These are phyloP conservation scores for Triplophysa rosa DNA, from an alignment of 2,113 vertebrate genomes.

Conservation along the genomic window DNA sequence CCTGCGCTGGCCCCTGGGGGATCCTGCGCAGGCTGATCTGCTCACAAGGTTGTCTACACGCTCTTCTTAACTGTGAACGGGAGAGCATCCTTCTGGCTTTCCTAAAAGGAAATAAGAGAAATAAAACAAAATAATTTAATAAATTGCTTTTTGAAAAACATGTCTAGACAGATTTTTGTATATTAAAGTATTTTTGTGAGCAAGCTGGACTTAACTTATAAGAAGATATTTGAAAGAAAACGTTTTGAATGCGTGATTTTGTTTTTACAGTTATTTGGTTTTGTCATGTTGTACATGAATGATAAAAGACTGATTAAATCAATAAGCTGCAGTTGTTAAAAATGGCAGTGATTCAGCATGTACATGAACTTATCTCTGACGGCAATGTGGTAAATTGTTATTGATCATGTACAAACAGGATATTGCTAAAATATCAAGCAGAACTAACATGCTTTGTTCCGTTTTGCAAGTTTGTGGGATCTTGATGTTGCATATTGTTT, in stretches of 20 bases:
- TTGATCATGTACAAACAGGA: constrained; percentile 17
- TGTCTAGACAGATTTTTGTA: neutral
- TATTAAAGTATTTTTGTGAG: neutral
- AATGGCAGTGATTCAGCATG: neutral
- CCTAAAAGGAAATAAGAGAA: constrained; percentile 59
- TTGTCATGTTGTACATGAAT: neutral
- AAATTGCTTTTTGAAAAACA: neutral
- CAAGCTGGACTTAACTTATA: neutral
- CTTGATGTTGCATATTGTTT: constrained; percentile 15
- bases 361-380: neutral
- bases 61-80: constrained; percentile 78
- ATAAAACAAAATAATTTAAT: constrained; percentile 36
- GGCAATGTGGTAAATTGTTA: neutral
- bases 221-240: neutral
- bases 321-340: neutral
- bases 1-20: constrained; percentile 70
- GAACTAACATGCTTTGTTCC: constrained; percentile 48
- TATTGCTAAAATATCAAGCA: constrained; percentile 45
- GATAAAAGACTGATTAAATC: neutral
- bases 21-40: constrained; percentile 75
- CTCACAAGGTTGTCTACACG: constrained; percentile 80
- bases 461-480: constrained; percentile 42
- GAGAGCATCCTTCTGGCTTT: constrained; percentile 77
- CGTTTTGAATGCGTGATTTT: neutral
- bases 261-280: neutral